phyloP scores from a whole-genome alignment of 2,888 invertebrate species.

The Macropis europaea region DNA sequence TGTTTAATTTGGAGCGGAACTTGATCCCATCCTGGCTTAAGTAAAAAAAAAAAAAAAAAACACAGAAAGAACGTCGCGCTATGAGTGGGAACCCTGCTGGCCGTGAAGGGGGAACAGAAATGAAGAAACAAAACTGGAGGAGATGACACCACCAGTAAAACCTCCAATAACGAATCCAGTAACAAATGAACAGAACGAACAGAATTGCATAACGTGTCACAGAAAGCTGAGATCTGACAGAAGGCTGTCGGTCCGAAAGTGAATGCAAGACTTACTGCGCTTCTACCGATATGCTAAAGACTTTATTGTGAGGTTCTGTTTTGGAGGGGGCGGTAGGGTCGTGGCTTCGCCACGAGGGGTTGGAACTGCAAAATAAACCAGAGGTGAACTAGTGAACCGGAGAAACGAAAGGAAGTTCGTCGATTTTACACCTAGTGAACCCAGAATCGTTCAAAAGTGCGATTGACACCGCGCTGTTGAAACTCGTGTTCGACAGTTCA shows the following conservation, averaged over 20 bases:
- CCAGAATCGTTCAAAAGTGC: slow-evolving; percentile 2
- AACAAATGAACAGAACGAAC: not conserved
- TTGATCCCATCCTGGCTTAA: slow-evolving; percentile 43
- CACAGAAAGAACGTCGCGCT: slow-evolving; percentile 35
- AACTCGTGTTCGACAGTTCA: not conserved
- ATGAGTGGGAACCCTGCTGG: slow-evolving; percentile 77
- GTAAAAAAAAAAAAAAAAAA: slow-evolving; percentile 4
- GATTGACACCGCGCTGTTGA: not conserved
- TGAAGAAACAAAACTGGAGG: slow-evolving; percentile 10
- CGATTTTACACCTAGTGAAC: not conserved
- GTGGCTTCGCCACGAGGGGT: slow-evolving; percentile 69
- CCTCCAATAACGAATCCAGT: no score
- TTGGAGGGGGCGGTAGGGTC: slow-evolving; percentile 67
- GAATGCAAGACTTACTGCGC: slow-evolving; percentile 70
- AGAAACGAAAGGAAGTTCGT: slow-evolving; percentile 1
- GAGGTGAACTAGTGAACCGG: slow-evolving; percentile 50
- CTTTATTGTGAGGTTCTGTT: slow-evolving; percentile 71
- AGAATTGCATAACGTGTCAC: slow-evolving; percentile 50
- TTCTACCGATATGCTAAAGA: slow-evolving; percentile 73
- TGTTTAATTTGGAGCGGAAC: not conserved
- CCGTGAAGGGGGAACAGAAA: slow-evolving; percentile 24
- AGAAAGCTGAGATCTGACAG: slow-evolving; percentile 45
- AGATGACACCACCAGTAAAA: no score
- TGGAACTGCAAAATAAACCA: slow-evolving; percentile 71
- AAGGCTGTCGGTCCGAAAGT: slow-evolving; percentile 26